Evolutionary conservation across 2,888 invertebrate genomes (phyloP), one percentile per base, ranked within the genome.

Genomic region (Lacanobia oleracea): DNA sequence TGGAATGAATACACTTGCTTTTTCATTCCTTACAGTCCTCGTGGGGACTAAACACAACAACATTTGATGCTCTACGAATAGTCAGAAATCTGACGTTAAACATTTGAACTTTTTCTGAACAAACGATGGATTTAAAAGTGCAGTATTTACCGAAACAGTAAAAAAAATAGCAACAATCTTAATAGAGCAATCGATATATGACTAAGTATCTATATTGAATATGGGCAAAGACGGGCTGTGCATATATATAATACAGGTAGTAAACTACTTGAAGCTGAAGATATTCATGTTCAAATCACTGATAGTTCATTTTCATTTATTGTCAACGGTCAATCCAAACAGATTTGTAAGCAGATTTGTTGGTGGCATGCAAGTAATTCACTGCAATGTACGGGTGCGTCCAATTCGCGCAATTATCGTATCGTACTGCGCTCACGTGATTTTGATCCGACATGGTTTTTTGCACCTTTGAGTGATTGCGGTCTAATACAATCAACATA

Each of bases 371-470:
- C n/a, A n/a, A 3, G 21, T 18, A 67, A 51, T 75, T 73, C 57
- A 27, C 9, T 7, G 12, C 33, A 51, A 65, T 59, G 27, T 27
- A 12, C 51, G 45, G 21, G 27, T 67, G 57, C 37, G 43, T 45
- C 43, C 50, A 76, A 65, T 67, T 54, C 61, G 21, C 54, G 18
- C 37, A 79, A 62, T 71, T 65, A 76, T 65, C 40, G 40, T 65
- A 81, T 40, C 27, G 40, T 73, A 73, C 21, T n/a, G 50, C 33
- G 16, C 43, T 67, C 67, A 72, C 77, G 16, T 59, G 51, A 62
- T 54, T 23, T 33, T 54, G 21, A 72, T 51, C 67, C 10, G 54
- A 37, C 65, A 77, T 57, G 61, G 10, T 62, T 65, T 71, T 65
- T 48, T 51, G 70, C 57, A 16, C 56, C 37, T 67, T 62, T 43